Percentiles rank a stretch among this genome's conserved stretches.
phyloP scores from a whole-genome alignment of 2,888 invertebrate species.

The Aethes cnicana region DNA sequence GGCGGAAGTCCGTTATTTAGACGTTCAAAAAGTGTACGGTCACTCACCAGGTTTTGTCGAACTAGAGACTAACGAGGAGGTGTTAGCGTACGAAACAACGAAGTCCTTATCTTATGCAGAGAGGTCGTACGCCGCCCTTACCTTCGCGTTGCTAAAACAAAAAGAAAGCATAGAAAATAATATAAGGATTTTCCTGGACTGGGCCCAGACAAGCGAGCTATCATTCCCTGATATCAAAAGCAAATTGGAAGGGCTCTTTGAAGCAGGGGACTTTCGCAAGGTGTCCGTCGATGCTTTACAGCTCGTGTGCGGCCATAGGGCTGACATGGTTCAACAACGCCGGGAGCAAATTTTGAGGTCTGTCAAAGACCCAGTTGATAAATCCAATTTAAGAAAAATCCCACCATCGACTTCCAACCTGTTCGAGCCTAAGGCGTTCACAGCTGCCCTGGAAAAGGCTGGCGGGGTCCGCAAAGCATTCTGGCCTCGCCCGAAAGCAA shows the following conservation, averaged over 20 bases:
- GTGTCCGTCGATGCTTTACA: slow-evolving; percentile 29
- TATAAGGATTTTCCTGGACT: slow-evolving; percentile 9
- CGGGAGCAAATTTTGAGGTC: slow-evolving; percentile 12
- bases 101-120: slow-evolving; percentile 22
- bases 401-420: slow-evolving; percentile 25
- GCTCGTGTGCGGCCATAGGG: slow-evolving; percentile 32
- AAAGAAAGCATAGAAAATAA: slow-evolving; percentile 17
- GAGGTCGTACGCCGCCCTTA: slow-evolving; percentile 26
- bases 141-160: slow-evolving; percentile 27
- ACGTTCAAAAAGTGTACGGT: slow-evolving; percentile 7
- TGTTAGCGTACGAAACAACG: slow-evolving; percentile 20
- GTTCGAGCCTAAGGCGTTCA: slow-evolving; percentile 26
- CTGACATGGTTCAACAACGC: slow-evolving; percentile 17
- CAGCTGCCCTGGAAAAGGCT: slow-evolving; percentile 22
- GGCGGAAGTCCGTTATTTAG: too few relatives aligned
- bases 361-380: slow-evolving; percentile 20
- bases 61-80: slow-evolving; percentile 28
- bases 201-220: slow-evolving; percentile 18
- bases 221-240: slow-evolving; percentile 20
- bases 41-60: slow-evolving; percentile 26
- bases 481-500: slow-evolving; percentile 13
- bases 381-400: slow-evolving; percentile 25
- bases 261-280: slow-evolving; percentile 8
- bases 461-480: slow-evolving; percentile 27
- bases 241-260: too few relatives aligned